Evolutionary conservation across 2,888 invertebrate genomes (phyloP).

Genomic region (Escarpia spicata): DNA sequence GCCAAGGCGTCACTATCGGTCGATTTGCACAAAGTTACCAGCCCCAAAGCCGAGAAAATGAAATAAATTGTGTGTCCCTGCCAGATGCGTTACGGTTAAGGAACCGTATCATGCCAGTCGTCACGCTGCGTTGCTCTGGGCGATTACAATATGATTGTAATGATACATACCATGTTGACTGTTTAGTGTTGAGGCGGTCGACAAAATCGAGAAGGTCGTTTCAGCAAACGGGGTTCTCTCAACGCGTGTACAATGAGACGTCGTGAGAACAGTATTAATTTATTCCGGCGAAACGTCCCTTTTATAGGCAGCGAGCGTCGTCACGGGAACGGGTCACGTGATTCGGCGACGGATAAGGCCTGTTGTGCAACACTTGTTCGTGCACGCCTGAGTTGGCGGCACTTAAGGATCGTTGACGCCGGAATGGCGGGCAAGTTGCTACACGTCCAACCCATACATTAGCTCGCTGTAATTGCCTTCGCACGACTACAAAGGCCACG

Average conservation of each 20-base stretch:
- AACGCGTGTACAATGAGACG: background rate
- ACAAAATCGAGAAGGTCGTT: background rate
- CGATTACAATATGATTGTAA: too few relatives aligned
- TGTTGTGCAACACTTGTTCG: background rate
- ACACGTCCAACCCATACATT: too few relatives aligned
- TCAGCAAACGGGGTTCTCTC: background rate
- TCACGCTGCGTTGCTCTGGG: too few relatives aligned
- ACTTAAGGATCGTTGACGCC: too few relatives aligned
- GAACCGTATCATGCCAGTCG: background rate
- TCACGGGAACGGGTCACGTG: background rate
- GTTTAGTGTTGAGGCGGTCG: background rate
- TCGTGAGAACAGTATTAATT: background rate
- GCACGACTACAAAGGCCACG: too few relatives aligned
- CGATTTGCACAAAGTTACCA: background rate
- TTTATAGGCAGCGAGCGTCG: background rate
- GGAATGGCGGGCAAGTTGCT: too few relatives aligned
- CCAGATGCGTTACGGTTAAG: background rate
- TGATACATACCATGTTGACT: background rate
- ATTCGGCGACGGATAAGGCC: background rate
- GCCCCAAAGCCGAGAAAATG: background rate
- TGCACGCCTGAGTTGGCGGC: too few relatives aligned
- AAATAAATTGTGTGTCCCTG: background rate
- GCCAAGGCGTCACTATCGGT: too few relatives aligned
- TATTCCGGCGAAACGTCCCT: background rate
- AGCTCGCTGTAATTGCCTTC: too few relatives aligned